A percentile compares a stretch with the other conserved stretches of the same genome.
phyloP scores from a whole-genome alignment of 2,797 vertebrate genomes.

The Basileuterus tristriatus region DNA sequence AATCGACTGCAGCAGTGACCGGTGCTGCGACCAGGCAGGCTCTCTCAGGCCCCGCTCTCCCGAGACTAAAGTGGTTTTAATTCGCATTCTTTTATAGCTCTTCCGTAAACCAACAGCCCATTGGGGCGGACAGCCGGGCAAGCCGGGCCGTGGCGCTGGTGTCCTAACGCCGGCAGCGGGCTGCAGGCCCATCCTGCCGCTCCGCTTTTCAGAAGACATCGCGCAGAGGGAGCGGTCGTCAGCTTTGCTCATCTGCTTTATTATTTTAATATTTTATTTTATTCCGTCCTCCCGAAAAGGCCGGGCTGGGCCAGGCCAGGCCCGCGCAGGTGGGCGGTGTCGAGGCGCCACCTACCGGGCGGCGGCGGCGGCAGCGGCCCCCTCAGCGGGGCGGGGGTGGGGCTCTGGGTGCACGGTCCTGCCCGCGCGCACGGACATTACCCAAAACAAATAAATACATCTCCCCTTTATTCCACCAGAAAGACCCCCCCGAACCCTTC shows the following conservation, averaged over 20 bases:
- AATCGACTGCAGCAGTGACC: accelerated
- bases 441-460: not conserved
- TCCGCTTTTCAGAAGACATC: not conserved
- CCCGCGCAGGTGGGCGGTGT: conserved; percentile 79
- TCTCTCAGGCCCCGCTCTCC: not conserved
- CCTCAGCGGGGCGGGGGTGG: not conserved
- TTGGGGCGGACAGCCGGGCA: accelerated
- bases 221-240: not conserved
- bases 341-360: conserved; percentile 94
- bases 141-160: accelerated
- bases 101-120: not conserved
- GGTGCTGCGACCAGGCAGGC: accelerated
- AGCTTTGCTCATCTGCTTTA: not conserved
- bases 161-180: accelerated
- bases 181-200: not conserved
- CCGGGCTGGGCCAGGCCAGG: not conserved
- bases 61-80: not conserved
- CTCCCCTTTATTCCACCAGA: not conserved
- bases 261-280: not conserved
- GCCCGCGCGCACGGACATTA: accelerated
- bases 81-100: accelerated
- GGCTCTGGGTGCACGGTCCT: accelerated
- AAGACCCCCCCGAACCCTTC: not conserved
- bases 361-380: not conserved
- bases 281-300: not conserved